Evolutionary conservation across 2,113 vertebrate species (phyloP), one percentile per base, ranked within the genome.

Genomic region (Ornithorhynchus anatinus): DNA sequence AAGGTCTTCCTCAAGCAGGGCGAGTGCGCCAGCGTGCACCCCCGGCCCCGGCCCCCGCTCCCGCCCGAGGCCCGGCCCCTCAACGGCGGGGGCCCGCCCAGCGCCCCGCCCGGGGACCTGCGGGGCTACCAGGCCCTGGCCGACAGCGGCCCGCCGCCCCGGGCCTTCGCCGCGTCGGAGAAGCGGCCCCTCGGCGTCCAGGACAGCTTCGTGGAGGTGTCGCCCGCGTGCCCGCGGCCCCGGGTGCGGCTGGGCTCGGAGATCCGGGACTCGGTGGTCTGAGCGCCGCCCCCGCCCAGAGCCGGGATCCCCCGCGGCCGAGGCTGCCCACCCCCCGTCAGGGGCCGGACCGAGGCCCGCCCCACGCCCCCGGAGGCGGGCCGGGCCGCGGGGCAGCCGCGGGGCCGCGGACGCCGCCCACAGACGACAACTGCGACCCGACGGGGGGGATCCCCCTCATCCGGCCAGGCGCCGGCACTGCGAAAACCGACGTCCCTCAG

Each of bases 221-320:
- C 95, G 1, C 91, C 95, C 0, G 69, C 92, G 36, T 95, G 96
- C 80, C 96, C 95, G 29, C 90, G 95, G 77, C 97, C 96, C 23
- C 92, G 97, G 20, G 97, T 99, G 53, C 93, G 97, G 69, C 94
- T 99, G 36, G 97, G 97, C 79, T 97, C 97, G 0, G 96, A 96
- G 85, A 99, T 99, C 82, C 96, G 96, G 89, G 97, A 99, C 93
- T 99, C 97, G 0, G 95, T 98, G 57, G 96, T 99, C 83, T 99
- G 93, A 98, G 27, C 10, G 12, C 29, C 2, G 14, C 27, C 29
- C 19, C 32, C 9, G 1, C 3, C 38, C 39, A 31, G 40, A 12
- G 5, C 31, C 40, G n/a, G 10, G 36, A 12, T 15, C 19, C 33
- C 33, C 47, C 31, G 25, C 27, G 14, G 51, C 15, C 0, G 17